Evolutionary conservation across 1,140 invertebrate species (phyloP).

Genomic region (Brachystomella parvula): DNA sequence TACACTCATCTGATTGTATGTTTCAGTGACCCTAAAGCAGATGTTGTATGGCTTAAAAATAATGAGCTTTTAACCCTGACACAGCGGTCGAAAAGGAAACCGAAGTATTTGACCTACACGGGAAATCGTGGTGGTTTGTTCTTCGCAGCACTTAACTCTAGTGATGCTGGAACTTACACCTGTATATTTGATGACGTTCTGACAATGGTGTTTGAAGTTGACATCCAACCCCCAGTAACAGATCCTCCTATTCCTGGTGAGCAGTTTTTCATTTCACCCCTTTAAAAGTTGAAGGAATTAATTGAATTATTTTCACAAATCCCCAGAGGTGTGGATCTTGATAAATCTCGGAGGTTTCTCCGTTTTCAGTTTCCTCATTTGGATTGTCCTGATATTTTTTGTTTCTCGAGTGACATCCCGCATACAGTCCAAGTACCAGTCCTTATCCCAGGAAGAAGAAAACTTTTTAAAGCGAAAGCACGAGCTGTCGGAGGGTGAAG

Average conservation of each 20-base stretch:
- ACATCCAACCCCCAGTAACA: background rate
- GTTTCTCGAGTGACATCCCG: background rate
- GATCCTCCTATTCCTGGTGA: slow-evolving; percentile 1
- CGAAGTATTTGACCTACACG: background rate
- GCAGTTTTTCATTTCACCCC: background rate
- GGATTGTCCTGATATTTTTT: background rate
- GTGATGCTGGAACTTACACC: background rate
- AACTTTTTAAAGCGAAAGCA: background rate
- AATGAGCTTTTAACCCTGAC: background rate
- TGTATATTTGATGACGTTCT: background rate
- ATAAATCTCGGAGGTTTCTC: background rate
- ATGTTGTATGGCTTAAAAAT: background rate
- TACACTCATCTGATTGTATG: background rate
- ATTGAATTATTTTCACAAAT: background rate
- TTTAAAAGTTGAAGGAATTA: background rate
- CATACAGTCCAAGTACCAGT: background rate
- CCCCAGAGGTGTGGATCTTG: background rate
- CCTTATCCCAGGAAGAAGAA: background rate
- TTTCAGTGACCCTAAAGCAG: background rate
- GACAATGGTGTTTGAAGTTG: background rate
- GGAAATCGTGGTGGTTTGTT: background rate
- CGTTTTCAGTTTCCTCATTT: background rate
- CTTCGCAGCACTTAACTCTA: background rate
- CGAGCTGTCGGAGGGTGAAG: background rate
- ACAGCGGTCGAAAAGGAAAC: background rate